phyloP scores from a whole-genome alignment of 2,113 vertebrate species.

The Poecile atricapillus region DNA sequence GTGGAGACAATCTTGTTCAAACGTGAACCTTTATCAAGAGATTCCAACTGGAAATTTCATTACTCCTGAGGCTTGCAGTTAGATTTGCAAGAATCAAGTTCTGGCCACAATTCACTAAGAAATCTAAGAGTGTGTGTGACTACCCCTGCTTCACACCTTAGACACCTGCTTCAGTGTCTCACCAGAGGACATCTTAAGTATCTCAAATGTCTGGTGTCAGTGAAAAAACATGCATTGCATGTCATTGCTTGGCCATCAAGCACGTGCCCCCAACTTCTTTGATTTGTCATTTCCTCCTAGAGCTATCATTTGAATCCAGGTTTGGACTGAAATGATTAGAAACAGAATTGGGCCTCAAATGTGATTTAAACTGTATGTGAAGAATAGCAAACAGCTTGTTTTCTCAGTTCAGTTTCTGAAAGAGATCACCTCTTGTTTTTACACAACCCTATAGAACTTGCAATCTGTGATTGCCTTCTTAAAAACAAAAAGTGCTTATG shows the following conservation, averaged over 20 bases:
- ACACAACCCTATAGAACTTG: conserved; percentile 77
- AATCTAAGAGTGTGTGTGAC: not conserved
- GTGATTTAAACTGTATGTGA: not conserved
- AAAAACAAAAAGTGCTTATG: conserved; percentile 75
- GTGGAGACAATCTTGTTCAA: conserved; percentile 64
- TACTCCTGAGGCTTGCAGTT: not conserved
- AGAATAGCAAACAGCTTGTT: not conserved
- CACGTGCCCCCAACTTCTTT: not conserved
- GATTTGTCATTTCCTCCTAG: not conserved
- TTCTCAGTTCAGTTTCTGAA: not conserved
- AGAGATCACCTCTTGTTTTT: conserved; percentile 57
- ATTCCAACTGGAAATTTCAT: not conserved
- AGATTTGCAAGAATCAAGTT: not conserved
- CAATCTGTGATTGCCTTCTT: conserved; percentile 98
- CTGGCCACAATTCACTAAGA: not conserved
- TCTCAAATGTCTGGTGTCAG: not conserved
- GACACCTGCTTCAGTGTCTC: not conserved
- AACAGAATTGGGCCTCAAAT: not conserved
- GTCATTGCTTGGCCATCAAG: not conserved
- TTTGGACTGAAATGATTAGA: not conserved
- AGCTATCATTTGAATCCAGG: not conserved
- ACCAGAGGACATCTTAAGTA: not conserved
- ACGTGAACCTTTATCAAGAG: not conserved
- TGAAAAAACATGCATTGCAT: not conserved
- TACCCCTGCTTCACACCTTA: not conserved